These are phyloP conservation scores for Gracilinanus agilis DNA, from an alignment of 2,113 vertebrate genomes.

Conservation along the genomic window DNA sequence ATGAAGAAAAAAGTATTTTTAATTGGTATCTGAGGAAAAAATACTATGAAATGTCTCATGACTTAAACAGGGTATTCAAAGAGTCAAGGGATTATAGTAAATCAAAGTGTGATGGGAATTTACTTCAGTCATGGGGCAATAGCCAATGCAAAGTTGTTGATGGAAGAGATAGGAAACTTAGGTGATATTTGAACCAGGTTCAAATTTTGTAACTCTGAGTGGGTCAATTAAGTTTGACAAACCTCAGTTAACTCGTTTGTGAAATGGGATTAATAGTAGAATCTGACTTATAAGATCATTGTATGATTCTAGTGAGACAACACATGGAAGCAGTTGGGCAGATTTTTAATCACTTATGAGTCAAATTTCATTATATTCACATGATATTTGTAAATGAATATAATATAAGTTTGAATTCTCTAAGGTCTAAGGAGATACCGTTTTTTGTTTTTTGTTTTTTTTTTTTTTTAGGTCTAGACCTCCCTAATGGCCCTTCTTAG, in stretches of 20 bases:
- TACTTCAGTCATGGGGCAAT: not conserved
- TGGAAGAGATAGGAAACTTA: no score
- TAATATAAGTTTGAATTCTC: not conserved
- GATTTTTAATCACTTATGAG: not conserved
- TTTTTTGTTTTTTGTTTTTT: no score
- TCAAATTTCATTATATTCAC: not conserved
- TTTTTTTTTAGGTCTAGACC: not conserved
- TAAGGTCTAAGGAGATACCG: not conserved
- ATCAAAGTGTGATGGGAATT: not conserved
- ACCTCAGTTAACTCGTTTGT: not conserved
- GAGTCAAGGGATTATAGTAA: not conserved
- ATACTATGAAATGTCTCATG: not conserved
- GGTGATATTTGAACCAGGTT: not conserved
- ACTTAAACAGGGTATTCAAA: not conserved
- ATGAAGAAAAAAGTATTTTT: no score
- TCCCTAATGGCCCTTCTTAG: not conserved
- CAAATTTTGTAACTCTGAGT: not conserved
- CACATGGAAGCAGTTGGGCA: not conserved
- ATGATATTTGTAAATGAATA: no score
- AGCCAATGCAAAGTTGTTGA: no score
- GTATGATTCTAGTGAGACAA: not conserved
- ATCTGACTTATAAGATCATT: not conserved
- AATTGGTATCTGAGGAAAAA: not conserved
- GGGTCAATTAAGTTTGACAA: not conserved
- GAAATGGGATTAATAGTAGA: not conserved